Evolutionary conservation across 53 echinoderm and acorn worm species (phyloP).

Genomic region (Temnopleurus reevesii): DNA sequence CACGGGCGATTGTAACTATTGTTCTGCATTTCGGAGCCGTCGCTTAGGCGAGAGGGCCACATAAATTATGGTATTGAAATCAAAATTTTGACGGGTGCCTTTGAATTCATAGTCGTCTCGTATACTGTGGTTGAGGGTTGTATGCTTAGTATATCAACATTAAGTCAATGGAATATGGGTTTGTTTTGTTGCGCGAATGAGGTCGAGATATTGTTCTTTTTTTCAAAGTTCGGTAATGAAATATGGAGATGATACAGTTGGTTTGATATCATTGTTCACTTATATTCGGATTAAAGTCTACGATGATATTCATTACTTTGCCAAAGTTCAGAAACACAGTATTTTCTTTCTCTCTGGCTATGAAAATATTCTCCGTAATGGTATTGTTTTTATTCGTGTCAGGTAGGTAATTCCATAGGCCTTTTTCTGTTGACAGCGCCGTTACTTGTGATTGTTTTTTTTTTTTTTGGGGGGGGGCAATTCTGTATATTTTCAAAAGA

Average conservation of each 20-base stretch:
- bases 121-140: neutral
- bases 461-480: no score
- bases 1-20: neutral
- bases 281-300: neutral
- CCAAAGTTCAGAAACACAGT: no score
- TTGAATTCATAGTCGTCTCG: constrained; percentile 9
- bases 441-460: no score
- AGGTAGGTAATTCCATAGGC: no score
- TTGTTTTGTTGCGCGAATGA: constrained; percentile 1
- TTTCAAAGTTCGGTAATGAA: neutral
- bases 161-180: neutral
- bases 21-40: constrained; percentile 20
- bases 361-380: no score
- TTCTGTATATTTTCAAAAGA: no score
- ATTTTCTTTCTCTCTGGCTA: no score
- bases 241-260: neutral
- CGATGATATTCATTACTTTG: no score
- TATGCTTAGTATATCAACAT: neutral
- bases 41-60: constrained; percentile 12
- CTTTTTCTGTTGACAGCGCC: no score
- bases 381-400: no score
- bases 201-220: neutral
- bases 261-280: neutral
- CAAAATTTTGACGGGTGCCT: neutral
- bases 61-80: constrained; percentile 28